Base-by-base conservation (phyloP, 2,888 invertebrate genomes). In the Parthenolecanium corni region DNA sequence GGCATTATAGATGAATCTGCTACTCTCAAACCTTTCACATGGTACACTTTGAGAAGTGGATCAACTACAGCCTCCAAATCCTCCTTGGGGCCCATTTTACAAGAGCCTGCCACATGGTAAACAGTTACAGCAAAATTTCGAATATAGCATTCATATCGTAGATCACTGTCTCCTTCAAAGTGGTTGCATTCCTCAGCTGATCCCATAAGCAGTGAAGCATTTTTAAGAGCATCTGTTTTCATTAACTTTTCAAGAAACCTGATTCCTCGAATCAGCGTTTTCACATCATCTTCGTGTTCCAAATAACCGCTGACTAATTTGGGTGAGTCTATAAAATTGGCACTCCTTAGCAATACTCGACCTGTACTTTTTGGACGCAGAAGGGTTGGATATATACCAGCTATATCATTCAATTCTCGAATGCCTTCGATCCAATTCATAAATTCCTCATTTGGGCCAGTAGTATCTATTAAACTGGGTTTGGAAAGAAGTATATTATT, bases 251-350 rank as follows among this genome's bases (percentile, higher is more conserved):
- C 78, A 0, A 81, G 86, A 21, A 90, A 85, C 74, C 90, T 91
- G 0, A 86, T 87, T 0, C 91, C 91, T 74, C 91, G 91, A 0
- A 91, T 77, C 40, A 92, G 73, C 0, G 84, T 85, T 66, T 84
- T 85, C 66, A 88, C 77, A 69, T 96, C 95, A 66, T 81, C 77
- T 20, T 86, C 82, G 62, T 90, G 86, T 16, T 81, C 74, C 70
- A 96, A 82, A 72, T 96, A 96, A 72, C 95, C 94, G 0, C 95
- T 90, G 69, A 91, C 85, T 63, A 96, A 91, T 65, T 86, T 78
- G 0, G 96, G 96, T 69, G 89, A 86, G 64, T 90, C 87, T 68
- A 85, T 84, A 0, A 95, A 94, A 73, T 91, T 86, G 12, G 81
- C 81, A 67, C 88, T 88, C 6, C 87, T 80, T 21, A 97, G 73